phyloP scores from a whole-genome alignment of 2,113 vertebrate genomes.

The Catharus bicknelli region DNA sequence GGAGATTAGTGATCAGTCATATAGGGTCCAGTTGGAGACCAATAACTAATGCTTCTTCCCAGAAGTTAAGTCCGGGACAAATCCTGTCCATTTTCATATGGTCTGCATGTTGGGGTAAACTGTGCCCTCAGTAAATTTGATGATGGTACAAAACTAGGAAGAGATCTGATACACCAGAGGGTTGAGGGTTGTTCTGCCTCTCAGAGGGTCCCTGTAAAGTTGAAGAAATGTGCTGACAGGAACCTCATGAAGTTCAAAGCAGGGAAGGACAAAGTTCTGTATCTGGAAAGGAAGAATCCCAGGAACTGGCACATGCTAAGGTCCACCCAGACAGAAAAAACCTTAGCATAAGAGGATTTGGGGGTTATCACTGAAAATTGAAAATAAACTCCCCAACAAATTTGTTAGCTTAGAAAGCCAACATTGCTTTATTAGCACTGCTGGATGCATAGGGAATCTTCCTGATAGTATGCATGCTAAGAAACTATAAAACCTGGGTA shows the following conservation, averaged over 20 bases:
- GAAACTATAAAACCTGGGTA: neutral
- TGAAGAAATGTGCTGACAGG: neutral
- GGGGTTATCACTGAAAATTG: fast-evolving
- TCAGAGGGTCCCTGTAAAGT: neutral
- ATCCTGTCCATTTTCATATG: fast-evolving
- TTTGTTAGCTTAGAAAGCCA: neutral
- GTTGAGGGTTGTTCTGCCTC: neutral
- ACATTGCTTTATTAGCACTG: neutral
- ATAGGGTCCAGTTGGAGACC: neutral
- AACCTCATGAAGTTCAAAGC: neutral
- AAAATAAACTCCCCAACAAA: neutral
- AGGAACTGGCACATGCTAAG: neutral
- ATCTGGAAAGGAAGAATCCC: fast-evolving
- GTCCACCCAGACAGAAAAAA: neutral
- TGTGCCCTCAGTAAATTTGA: neutral
- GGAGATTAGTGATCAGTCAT: neutral
- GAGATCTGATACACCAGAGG: neutral
- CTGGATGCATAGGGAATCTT: neutral
- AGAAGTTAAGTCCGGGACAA: neutral
- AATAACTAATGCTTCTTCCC: neutral
- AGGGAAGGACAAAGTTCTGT: neutral
- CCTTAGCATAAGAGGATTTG: neutral
- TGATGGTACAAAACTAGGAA: neutral
- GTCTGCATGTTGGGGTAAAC: neutral
- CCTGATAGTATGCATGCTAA: neutral